Conservation (phyloP, 2,113 vertebrate genomes). For the Australoheros scitulus region DNA sequence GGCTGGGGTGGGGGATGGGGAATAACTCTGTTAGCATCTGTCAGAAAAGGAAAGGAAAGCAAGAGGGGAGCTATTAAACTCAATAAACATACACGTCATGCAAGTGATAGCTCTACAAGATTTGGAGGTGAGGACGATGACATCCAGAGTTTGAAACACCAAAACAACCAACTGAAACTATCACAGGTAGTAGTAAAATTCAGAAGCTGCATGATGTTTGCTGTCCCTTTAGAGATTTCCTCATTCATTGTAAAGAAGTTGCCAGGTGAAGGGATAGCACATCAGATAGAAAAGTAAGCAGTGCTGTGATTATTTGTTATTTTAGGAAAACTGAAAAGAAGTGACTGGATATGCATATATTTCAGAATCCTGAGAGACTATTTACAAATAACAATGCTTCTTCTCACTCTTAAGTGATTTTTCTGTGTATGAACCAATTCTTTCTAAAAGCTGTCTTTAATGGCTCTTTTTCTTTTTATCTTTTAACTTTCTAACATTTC, state of each 20-base stretch:
- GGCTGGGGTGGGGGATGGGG: too few species aligned
- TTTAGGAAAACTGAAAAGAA: neutral
- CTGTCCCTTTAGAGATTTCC: neutral
- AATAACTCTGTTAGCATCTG: too few species aligned
- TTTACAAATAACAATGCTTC: rapidly evolving
- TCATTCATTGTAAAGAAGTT: neutral
- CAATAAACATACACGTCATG: too few species aligned
- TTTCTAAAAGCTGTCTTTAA: neutral
- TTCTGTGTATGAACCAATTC: neutral
- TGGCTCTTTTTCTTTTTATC: neutral
- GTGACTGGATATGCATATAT: neutral
- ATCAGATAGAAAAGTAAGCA: neutral
- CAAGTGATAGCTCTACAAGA: too few species aligned
- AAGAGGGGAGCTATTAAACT: too few species aligned
- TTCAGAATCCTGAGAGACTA: neutral
- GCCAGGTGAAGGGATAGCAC: neutral
- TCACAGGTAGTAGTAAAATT: neutral
- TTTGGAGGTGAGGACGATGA: too few species aligned
- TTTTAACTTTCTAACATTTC: neutral
- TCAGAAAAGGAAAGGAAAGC: too few species aligned
- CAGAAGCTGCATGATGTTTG: neutral
- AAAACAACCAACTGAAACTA: too few species aligned
- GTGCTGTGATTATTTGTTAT: neutral
- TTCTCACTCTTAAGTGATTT: neutral
- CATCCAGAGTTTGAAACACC: too few species aligned